Base-by-base conservation (phyloP, 2,113 vertebrate species). In the Hystrix brachyura region DNA sequence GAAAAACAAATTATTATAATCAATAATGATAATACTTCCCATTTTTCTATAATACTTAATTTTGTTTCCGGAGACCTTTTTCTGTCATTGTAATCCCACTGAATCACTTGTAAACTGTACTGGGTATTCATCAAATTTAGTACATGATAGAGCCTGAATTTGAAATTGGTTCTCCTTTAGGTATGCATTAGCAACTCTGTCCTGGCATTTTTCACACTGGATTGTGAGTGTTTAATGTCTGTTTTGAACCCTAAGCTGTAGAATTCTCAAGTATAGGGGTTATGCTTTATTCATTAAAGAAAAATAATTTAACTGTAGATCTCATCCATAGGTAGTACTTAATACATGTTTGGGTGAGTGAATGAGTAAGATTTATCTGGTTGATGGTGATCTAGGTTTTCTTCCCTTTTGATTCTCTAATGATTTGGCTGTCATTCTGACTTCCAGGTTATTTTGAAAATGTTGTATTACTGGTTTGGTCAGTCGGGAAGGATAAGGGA, bases 381-480 rank as follows among this genome's bases (percentile, higher is more conserved):
- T 69, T 27, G 53, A 23, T 53, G 15, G 53, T 96, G 23, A 57
- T 64, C 18, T 15, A 82, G 59, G 15, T 82, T 78, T 94, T 38
- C 57, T 93, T 65, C 64, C 57, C 86, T 71, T 17, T 90, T 85
- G 32, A 65, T 21, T 91, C 57, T 90, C 57, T 91, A 57, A 38
- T 57, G n/a, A 19, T 91, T 43, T 91, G 43, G 38, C 48, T 90
- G 19, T 80, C 55, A 59, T 74, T 94, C 86, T 94, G 23, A 74
- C 74, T 91, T 96, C 29, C 4, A 46, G 88, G 3, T 9, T 78
- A 78, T 83, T 88, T 94, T 87, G 43, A 83, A 81, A 65, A 38
- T 57, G 90, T 79, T 78, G 92, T 74, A 78, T 69, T 90, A 29
- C 34, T 76, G 14, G 34, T 57, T 55, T 67, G 84, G 74, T 64